Evolutionary conservation across 2,797 vertebrate species (phyloP).

Genomic region (Melanotaenia nigrans): DNA sequence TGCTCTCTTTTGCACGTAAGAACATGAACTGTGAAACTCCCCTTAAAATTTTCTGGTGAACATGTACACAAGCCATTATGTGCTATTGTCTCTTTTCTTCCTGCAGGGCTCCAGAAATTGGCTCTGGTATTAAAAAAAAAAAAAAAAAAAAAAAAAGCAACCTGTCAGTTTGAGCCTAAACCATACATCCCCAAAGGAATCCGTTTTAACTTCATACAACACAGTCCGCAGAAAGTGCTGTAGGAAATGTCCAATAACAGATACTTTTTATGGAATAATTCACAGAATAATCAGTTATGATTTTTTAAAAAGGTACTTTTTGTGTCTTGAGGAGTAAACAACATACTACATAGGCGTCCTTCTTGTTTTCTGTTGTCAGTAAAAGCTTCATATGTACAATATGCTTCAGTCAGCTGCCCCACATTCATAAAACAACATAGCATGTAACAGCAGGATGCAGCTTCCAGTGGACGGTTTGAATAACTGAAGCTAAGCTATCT

Average conservation of each 20-base stretch:
- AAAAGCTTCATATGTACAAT: not conserved
- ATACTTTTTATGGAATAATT: not conserved
- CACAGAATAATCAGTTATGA: not conserved
- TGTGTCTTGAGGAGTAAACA: not conserved
- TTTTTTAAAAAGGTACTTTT: no score
- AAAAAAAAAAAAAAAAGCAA: conserved; percentile 28
- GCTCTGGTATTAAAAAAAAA: not conserved
- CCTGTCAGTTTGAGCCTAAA: conserved; percentile 35
- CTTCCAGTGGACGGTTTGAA: not conserved
- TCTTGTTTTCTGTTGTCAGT: not conserved
- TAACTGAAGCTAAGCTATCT: not conserved
- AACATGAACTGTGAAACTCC: not conserved
- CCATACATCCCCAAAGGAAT: not conserved
- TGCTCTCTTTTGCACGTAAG: not conserved
- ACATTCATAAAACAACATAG: not conserved
- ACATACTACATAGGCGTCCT: not conserved
- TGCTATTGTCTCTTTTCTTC: not conserved
- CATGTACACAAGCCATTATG: not conserved
- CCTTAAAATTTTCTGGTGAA: not conserved
- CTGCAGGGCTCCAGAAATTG: not conserved
- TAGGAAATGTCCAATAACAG: not conserved
- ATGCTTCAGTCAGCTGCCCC: not conserved
- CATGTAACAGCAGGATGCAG: not conserved
- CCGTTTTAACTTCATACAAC: not conserved
- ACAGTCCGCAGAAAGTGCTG: not conserved